Evolutionary conservation across 2,113 vertebrate genomes (phyloP).

Genomic region (Myrmecobius fasciatus): DNA sequence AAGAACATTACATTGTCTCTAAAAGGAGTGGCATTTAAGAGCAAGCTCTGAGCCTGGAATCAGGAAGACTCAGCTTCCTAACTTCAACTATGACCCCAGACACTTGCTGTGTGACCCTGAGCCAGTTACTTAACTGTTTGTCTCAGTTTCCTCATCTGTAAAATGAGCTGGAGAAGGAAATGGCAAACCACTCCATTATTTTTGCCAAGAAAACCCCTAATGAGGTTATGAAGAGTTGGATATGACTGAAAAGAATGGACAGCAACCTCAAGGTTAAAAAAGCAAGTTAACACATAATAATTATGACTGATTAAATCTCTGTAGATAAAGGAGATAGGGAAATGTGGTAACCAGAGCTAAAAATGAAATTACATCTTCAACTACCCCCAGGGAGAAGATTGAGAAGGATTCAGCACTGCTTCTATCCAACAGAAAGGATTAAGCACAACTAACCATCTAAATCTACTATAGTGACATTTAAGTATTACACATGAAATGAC

Average conservation of each 20-base stretch:
- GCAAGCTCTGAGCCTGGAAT: neutral
- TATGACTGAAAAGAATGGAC: neutral
- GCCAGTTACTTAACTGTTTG: neutral
- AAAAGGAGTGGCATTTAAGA: neutral
- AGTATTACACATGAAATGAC: neutral
- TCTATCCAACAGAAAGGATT: neutral
- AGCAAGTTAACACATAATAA: neutral
- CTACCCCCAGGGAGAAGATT: neutral
- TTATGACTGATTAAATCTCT: neutral
- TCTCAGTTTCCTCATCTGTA: neutral
- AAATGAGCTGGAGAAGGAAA: neutral
- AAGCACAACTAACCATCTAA: neutral
- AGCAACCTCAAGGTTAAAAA: neutral
- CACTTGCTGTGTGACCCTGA: neutral
- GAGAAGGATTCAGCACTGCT: neutral
- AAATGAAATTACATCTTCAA: neutral
- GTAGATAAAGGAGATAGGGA: neutral
- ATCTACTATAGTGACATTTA: neutral
- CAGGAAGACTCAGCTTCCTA: neutral
- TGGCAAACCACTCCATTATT: neutral
- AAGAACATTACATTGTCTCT: neutral
- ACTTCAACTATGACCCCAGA: neutral
- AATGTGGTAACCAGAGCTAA: neutral
- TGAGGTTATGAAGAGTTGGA: neutral
- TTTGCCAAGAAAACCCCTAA: neutral